phyloP scores from a whole-genome alignment of 2,113 vertebrate species.

The Proterorhinus semilunaris region DNA sequence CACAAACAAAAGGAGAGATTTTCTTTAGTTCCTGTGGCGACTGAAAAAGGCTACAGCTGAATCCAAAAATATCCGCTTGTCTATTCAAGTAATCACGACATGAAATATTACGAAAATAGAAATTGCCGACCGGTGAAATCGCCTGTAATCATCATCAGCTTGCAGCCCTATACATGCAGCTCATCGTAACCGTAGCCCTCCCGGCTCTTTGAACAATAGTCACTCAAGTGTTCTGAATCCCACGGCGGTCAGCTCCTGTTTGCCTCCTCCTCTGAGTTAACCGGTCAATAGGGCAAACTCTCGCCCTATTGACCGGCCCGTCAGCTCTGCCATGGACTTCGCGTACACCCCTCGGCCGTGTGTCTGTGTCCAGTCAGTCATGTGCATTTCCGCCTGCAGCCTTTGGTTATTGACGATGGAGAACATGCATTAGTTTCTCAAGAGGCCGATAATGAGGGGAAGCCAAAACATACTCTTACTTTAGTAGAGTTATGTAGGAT shows the following conservation, averaged over 20 bases:
- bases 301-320: slow-evolving; percentile 37
- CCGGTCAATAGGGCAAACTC: slow-evolving; percentile 29
- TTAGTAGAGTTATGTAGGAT: too few relatives aligned
- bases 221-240: not conserved
- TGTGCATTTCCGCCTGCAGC: slow-evolving; percentile 4
- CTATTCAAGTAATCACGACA: too few relatives aligned
- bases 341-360: not conserved
- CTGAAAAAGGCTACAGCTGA: too few relatives aligned
- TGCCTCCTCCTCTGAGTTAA: slow-evolving; percentile 23
- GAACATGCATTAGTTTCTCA: slow-evolving; percentile 22
- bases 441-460: slow-evolving; percentile 14
- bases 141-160: too few relatives aligned
- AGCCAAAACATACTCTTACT: too few relatives aligned
- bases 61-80: too few relatives aligned
- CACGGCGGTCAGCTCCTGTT: slow-evolving; percentile 1
- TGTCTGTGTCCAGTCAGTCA: too few relatives aligned
- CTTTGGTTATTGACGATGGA: slow-evolving; percentile 36
- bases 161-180: not conserved
- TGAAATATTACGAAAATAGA: too few relatives aligned
- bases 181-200: too few relatives aligned
- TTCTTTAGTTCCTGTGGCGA: too few relatives aligned
- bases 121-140: too few relatives aligned
- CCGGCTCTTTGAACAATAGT: not conserved
- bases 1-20: too few relatives aligned
- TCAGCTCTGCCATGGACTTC: not conserved